Evolutionary conservation across 2,888 invertebrate genomes (phyloP), one percentile per base, ranked within the genome.

Genomic region (Yponomeuta cagnagella): DNA sequence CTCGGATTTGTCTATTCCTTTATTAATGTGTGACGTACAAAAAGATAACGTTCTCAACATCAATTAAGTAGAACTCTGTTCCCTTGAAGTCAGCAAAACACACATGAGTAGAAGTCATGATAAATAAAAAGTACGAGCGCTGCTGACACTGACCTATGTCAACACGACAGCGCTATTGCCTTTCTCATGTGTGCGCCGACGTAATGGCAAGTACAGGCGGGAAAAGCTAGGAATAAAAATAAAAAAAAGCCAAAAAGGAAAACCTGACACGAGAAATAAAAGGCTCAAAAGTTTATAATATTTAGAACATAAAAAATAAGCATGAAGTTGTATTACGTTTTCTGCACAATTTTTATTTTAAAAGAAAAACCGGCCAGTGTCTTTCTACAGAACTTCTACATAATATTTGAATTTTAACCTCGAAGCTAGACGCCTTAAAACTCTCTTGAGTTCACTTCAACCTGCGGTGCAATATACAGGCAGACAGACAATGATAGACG

Each of bases 401-500:
- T 43, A 43, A 43, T 43, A 43, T 6, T 58, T 15, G 15, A 58
- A 58, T 5, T 58, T 15, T 12, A 58, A 15, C 15, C 12, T 4
- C 8, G 2, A 58, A 2, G 12, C 12, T 12, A 52, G 2, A 52
- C 15, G 52, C 12, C 12, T 2, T 15, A 58, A 58, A 15, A 58
- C 15, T 58, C 52, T 15, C 3, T 15, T 4, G 8, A 15, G 52
- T 15, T 58, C 15, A 58, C 52, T 58, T 58, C 52, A 12, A 15
- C 15, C 52, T 1, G 52, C 52, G 52, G 52, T 58, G 12, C 15
- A 58, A 15, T 58, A 58, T 58, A 58, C 52, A 58, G 52, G 69
- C 83, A 81, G 77, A 77, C 84, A 88, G 83, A 88, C 89, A 90
- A 87, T 89, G 90, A 90, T 88, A 87, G 79, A 76, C 82, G 85